Conservation (phyloP, 1,140 invertebrate species). For the Thaumatotibia leucotreta region DNA sequence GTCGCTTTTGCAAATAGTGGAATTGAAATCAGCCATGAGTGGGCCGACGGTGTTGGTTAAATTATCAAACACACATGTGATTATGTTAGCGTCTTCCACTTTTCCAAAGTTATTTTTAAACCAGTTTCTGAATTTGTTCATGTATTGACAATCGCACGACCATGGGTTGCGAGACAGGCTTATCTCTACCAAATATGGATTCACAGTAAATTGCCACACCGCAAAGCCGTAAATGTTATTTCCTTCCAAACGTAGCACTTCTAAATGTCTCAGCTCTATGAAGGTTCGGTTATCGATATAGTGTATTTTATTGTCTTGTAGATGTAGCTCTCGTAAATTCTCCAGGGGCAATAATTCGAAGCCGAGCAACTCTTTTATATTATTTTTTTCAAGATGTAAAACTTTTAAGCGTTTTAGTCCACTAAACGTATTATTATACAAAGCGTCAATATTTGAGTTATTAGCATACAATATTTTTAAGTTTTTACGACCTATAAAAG, state of each 20-base stretch:
- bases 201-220: constrained; percentile 85
- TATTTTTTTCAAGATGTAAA: constrained; percentile 91
- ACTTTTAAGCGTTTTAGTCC: constrained; percentile 86
- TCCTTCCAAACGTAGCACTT: constrained; percentile 90
- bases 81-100: constrained; percentile 82
- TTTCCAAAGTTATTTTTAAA: constrained; percentile 84
- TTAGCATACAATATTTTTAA: constrained; percentile 91
- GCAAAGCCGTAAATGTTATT: constrained; percentile 89
- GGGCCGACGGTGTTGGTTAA: constrained; percentile 80
- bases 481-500: constrained; percentile 93
- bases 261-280: constrained; percentile 85
- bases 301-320: constrained; percentile 91
- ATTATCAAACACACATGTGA: constrained; percentile 83
- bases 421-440: constrained; percentile 94
- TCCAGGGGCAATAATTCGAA: constrained; percentile 90
- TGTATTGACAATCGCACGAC: constrained; percentile 92
- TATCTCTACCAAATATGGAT: constrained; percentile 88
- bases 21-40: constrained; percentile 81
- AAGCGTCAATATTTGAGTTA: constrained; percentile 88
- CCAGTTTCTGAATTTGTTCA: constrained; percentile 87
- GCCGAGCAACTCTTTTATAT: constrained; percentile 86
- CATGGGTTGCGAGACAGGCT: constrained; percentile 90
- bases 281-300: constrained; percentile 92
- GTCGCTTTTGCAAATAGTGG: constrained; percentile 81
- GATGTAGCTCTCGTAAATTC: constrained; percentile 88